phyloP scores from a whole-genome alignment of 2,113 vertebrate genomes.

The Pluvialis apricaria region DNA sequence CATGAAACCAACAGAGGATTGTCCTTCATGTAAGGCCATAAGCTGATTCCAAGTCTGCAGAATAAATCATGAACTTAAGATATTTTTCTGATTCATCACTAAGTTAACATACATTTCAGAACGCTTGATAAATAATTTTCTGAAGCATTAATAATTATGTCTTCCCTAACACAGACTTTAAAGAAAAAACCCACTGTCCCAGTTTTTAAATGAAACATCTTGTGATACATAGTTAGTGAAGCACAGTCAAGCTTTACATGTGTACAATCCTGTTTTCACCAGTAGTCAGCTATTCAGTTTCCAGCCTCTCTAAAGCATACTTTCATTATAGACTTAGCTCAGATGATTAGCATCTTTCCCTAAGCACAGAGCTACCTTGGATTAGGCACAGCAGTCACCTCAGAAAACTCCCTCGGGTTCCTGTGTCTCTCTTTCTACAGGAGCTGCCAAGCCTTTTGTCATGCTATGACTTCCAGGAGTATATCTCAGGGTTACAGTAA shows the following conservation, averaged over 20 bases:
- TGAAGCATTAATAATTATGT: conserved; percentile 15
- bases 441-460: not conserved
- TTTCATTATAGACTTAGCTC: not conserved
- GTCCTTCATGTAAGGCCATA: not conserved
- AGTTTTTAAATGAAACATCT: not conserved
- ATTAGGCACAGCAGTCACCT: not conserved
- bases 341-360: not conserved
- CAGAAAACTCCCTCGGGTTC: not conserved
- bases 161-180: not conserved
- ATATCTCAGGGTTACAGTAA: not conserved
- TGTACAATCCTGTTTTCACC: not conserved
- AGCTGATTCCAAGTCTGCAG: not conserved
- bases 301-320: not conserved
- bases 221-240: not conserved
- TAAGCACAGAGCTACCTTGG: not conserved
- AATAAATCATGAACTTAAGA: not conserved
- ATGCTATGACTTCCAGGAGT: not conserved
- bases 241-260: not conserved
- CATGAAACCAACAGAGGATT: not conserved
- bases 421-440: not conserved
- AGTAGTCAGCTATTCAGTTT: not conserved
- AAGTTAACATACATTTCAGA: not conserved
- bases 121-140: conserved; percentile 11
- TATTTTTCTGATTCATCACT: not conserved
- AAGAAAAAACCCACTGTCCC: not conserved